phyloP scores from a whole-genome alignment of 2,797 vertebrate genomes.

The Enteromius radiatus region DNA sequence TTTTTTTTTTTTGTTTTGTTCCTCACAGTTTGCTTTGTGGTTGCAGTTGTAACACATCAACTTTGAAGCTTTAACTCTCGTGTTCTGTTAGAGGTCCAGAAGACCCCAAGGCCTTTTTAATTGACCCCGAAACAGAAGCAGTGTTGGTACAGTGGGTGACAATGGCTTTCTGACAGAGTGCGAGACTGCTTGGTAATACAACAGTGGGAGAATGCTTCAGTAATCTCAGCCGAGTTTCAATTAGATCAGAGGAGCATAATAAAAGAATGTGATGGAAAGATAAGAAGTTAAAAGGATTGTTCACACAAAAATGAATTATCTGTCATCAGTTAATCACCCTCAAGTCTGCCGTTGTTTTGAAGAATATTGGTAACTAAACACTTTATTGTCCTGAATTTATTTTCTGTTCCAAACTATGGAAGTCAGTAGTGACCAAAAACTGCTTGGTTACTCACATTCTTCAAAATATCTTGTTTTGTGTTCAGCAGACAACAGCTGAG shows the following conservation, averaged over 20 bases:
- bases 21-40: constrained; percentile 12
- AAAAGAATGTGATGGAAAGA: not conserved
- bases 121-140: constrained; percentile 10
- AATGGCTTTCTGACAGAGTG: constrained; percentile 4
- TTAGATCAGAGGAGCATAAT: not conserved
- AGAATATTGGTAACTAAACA: not conserved
- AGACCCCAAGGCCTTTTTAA: constrained; percentile 12
- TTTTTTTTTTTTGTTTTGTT: constrained; percentile 3
- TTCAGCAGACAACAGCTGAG: not conserved
- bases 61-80: not conserved
- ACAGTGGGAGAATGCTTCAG: not conserved
- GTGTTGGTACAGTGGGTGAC: not conserved
- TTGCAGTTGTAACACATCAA: not conserved
- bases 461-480: not conserved
- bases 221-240: not conserved
- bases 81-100: not conserved
- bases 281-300: not conserved
- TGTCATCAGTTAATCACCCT: not conserved
- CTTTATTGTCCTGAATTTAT: not conserved
- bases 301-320: not conserved
- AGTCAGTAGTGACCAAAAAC: not conserved
- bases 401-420: not conserved
- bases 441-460: not conserved
- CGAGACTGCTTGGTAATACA: not conserved
- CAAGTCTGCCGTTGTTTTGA: not conserved